Conservation (phyloP, 1,140 invertebrate species). For the Diuraphis noxia region DNA sequence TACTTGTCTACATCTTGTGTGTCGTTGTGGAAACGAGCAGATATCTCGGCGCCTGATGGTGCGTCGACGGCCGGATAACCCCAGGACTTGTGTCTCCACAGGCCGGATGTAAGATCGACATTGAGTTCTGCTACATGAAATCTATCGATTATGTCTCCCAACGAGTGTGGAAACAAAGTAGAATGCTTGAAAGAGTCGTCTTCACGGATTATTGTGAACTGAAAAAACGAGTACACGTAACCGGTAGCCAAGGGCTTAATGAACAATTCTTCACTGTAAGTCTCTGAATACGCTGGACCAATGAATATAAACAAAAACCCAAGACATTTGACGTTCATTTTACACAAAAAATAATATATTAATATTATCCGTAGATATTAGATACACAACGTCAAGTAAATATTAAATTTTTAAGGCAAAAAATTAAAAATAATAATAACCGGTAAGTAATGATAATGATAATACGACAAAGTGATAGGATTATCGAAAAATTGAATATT, state of each 20-base stretch:
- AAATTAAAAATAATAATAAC: background rate
- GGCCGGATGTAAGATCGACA: conserved; percentile 85
- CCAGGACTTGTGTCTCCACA: conserved; percentile 92
- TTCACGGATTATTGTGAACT: conserved; percentile 78
- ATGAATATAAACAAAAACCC: background rate
- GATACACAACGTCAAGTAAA: too few relatives aligned
- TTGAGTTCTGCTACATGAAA: conserved; percentile 89
- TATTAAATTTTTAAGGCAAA: too few relatives aligned
- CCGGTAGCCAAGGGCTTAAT: conserved; percentile 77
- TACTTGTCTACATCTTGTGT: conserved; percentile 71
- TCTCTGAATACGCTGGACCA: conserved; percentile 62
- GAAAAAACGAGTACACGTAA: conserved; percentile 82
- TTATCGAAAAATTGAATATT: background rate
- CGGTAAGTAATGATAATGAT: background rate
- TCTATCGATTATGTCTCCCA: conserved; percentile 85
- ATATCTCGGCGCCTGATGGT: conserved; percentile 89
- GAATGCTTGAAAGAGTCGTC: conserved; percentile 64
- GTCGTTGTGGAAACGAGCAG: conserved; percentile 81
- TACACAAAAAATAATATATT: background rate
- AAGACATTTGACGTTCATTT: background rate
- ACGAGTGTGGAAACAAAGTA: conserved; percentile 83
- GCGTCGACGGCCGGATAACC: conserved; percentile 86
- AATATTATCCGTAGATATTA: too few relatives aligned
- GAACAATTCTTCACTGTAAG: conserved; percentile 78
- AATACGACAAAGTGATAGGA: background rate